phyloP scores from a whole-genome alignment of 2,888 invertebrate genomes.

The Erannis defoliaria region DNA sequence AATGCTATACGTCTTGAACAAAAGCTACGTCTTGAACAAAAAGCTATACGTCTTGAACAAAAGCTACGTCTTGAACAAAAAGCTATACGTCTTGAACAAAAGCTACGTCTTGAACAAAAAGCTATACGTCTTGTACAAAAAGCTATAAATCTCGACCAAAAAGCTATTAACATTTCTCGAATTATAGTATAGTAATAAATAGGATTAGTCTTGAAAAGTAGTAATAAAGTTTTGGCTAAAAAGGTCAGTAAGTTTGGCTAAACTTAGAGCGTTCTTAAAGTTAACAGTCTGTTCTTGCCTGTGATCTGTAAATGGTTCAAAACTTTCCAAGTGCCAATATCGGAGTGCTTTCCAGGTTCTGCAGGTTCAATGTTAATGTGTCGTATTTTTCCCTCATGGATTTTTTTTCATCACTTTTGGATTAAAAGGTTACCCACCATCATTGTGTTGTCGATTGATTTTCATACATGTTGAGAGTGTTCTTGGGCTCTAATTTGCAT shows the following conservation, averaged over 20 bases:
- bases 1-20: not conserved
- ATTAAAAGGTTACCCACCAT: conserved; percentile 11
- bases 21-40: not conserved
- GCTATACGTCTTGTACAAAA: too few species aligned
- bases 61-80: too few species aligned
- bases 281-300: not conserved
- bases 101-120: too few species aligned
- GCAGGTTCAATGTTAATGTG: conserved; percentile 34
- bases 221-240: not conserved
- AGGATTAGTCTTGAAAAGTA: not conserved
- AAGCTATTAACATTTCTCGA: too few species aligned
- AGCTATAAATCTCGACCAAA: not conserved
- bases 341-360: conserved; percentile 31
- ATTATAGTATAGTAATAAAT: too few species aligned
- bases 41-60: not conserved
- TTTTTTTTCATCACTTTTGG: conserved; percentile 10
- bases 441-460: conserved; percentile 38
- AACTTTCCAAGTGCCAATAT: conserved; percentile 12
- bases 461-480: conserved; percentile 21
- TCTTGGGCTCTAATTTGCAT: conserved; percentile 23
- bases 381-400: conserved; percentile 23
- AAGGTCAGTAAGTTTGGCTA: not conserved
- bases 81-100: too few species aligned
- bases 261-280: not conserved
- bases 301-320: conserved; percentile 9